A percentile compares a stretch with the other conserved stretches of the same genome.
Evolutionary conservation across 2,797 vertebrate genomes (phyloP).

Genomic region (Lates japonicus): DNA sequence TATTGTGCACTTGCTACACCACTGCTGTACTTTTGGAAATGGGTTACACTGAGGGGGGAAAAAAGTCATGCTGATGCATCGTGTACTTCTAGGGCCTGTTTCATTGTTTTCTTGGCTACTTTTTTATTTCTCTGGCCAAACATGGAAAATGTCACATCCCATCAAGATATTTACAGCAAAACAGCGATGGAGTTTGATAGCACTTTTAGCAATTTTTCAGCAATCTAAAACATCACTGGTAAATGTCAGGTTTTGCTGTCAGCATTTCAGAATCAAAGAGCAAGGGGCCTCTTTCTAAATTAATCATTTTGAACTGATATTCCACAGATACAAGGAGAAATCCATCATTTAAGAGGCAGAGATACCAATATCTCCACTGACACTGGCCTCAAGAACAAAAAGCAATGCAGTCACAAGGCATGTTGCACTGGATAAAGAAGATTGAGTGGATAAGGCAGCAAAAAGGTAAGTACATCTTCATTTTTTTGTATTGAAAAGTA

Average conservation of each 20-base stretch:
- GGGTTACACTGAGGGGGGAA: background rate
- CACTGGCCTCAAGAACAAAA: conserved; percentile 24
- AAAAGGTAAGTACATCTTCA: background rate
- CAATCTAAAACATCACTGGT: conserved; percentile 45
- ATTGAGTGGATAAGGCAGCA: background rate
- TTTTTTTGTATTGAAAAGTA: conserved; percentile 4
- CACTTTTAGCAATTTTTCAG: conserved; percentile 42
- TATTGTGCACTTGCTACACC: conserved; percentile 46
- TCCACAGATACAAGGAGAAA: conserved; percentile 47
- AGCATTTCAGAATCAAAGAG: conserved; percentile 48
- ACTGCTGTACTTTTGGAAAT: conserved; percentile 14
- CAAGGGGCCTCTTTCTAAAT: conserved; percentile 16
- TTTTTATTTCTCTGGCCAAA: conserved; percentile 25
- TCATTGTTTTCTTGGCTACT: conserved; percentile 19
- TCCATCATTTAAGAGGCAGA: conserved; percentile 54
- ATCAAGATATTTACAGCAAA: conserved; percentile 35
- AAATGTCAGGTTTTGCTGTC: conserved; percentile 51
- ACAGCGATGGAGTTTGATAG: conserved; percentile 29
- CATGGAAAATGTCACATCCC: conserved; percentile 31
- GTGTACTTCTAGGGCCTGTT: background rate
- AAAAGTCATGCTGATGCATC: conserved; percentile 36
- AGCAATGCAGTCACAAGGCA: background rate
- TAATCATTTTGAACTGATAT: conserved; percentile 57
- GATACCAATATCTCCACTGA: conserved; percentile 32
- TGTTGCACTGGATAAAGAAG: background rate